Evolutionary conservation across 1,140 invertebrate species (phyloP), one percentile per base, ranked within the genome.

Genomic region (Trichonephila clavipes): DNA sequence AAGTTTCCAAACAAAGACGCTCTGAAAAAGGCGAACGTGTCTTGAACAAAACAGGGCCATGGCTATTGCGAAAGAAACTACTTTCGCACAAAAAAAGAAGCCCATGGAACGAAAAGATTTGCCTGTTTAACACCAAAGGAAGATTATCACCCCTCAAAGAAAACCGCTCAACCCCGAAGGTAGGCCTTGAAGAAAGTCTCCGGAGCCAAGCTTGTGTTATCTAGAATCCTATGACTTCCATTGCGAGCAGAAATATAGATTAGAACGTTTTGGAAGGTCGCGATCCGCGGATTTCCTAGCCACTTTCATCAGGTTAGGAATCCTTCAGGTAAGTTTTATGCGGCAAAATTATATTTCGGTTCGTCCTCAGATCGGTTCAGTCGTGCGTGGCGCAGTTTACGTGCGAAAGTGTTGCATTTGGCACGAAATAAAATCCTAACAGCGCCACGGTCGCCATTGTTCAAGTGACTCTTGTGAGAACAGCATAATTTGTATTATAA

Each of bases 21-120:
- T 51, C 51, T 51, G 51, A 51, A 51, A 51, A 51, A 14, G 19
- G 51, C 81, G 81, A 58, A 81, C 77, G 77, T 44, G 77, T 81
- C 58, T 85, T 88, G 86, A 40, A 88, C 87, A 88, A 88, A 88
- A 72, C 87, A 88, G 87, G 87, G 64, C 62, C 87, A 69, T 88
- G 87, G 44, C 62, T 88, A 24, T 51, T 44, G 34, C 61, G 18
- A 24, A 24, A 86, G 83, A 12, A 59, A 34, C 40, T n/a, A 16
- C 21, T 21, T 24, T 14, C 69, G 69, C 28, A 24, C 14, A 28
- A 28, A 2, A n/a, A 72, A 28, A 72, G 28, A 8, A 28, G 69
- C 83, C 51, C 64, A 8, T 12, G 16, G 69, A 28, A 34, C 69
- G 14, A 34, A 72, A 64, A 72, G 69, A 72, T 72, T 72, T 24